Base-by-base conservation (phyloP, 2,113 vertebrate genomes). In the Tetrax tetrax region DNA sequence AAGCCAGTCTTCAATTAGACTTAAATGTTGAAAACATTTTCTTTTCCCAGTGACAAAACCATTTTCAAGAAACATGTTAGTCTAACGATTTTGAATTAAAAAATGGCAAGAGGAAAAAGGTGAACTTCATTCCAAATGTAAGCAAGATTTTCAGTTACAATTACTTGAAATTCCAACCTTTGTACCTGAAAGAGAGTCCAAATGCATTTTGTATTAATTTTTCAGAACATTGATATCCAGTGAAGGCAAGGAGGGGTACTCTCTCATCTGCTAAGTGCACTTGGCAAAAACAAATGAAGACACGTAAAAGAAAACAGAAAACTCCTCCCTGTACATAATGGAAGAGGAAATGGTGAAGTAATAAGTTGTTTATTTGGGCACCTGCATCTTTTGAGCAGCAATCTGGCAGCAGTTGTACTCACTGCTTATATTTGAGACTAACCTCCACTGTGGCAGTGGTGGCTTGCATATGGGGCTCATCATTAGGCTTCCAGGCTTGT, bases 241-340 rank as follows among this genome's bases (percentile, higher is more conserved):
- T 0, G 0, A 88, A 89, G 65, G 65, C 38, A 61, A 84, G 38
- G 35, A 78, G 89, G 35, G 18, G 8, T 53, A 22, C 14, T 43
- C 75, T 64, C 69, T 64, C 83, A n/a, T 69, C 56, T 92, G 38
- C n/a, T 90, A 89, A 93, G 80, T 82, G 69, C 80, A 84, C 38
- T 95, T 92, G 80, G 80, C 86, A 91, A 87, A 94, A 93, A 78
- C 65, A 96, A 93, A 90, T 13, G 74, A 89, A 86, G 77, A 92
- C 33, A 72, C 28, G 22, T 38, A 74, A 82, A 93, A 85, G 71
- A 87, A 90, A 83, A 66, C n/a, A 80, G 29, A 87, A 57, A 85
- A 79, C 43, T 91, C 65, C 76, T 87, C 60, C 61, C 25, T 5
- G 14, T 41, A 29, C 68, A 77, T 86, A 93, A 94, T 83, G 90